Evolutionary conservation across 2,113 vertebrate genomes (phyloP).

Genomic region (Azemiops feae): DNA sequence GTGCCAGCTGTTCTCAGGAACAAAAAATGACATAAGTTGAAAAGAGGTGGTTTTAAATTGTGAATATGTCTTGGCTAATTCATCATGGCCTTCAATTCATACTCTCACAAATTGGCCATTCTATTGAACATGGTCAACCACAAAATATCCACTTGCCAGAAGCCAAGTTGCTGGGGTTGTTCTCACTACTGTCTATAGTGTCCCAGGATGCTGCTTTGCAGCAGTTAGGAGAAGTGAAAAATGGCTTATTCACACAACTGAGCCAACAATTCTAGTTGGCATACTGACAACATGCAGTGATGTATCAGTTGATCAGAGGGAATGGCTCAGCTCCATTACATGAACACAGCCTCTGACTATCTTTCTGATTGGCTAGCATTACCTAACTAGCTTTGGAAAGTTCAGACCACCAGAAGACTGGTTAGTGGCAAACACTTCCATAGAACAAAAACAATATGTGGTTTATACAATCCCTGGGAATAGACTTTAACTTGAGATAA

Average conservation of each 20-base stretch:
- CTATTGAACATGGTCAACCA: neutral
- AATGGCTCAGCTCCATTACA: neutral
- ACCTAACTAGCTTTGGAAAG: neutral
- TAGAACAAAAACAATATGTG: neutral
- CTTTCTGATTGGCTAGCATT: neutral
- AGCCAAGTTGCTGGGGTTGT: neutral
- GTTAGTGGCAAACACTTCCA: neutral
- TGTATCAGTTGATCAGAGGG: neutral
- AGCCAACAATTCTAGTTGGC: neutral
- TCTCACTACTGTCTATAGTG: neutral
- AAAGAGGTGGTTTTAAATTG: neutral
- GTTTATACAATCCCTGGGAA: neutral
- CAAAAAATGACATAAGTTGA: neutral
- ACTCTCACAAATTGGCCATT: neutral
- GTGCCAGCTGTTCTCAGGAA: neutral
- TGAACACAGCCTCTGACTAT: neutral
- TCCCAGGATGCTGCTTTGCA: neutral
- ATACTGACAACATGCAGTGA: neutral
- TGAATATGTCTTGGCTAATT: neutral
- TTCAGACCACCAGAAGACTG: neutral
- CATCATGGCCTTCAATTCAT: neutral
- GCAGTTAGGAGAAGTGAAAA: neutral
- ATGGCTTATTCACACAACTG: neutral
- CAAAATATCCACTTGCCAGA: neutral
- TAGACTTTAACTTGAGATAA: neutral